Base-by-base conservation (phyloP, 2,113 vertebrate species). In the Actenoides lindsayi region DNA sequence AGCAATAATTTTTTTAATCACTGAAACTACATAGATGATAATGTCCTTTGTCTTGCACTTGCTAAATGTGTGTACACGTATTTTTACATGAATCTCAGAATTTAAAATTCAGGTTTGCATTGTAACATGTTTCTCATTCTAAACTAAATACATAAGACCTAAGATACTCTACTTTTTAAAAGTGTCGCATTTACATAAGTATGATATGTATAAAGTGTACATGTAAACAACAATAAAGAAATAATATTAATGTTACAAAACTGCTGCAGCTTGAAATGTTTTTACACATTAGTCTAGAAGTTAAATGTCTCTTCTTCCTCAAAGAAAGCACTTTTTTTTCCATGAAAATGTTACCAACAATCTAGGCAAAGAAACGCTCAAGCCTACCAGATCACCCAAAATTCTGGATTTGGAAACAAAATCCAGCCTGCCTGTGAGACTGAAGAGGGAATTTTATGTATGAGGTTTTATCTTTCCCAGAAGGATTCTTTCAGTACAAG, bases 341-440 rank as follows among this genome's bases (percentile, higher is more conserved):
- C 37, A 63, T 42, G 4, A 70, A 81, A 70, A 59, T 78, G 0
- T 50, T 50, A 16, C 7, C 37, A 59, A 42, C 56, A 60, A 44
- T 33, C 15, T 28, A 44, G 17, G 20, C 15, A 60, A 27, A 24
- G 28, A 91, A 94, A 73, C 10, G 27, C 19, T 21, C 7, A 53
- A 57, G 14, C 5, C 16, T 67, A 70, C 6, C 18, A 81, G 74
- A 8, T 2, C 1, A 9, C 1, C 0, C 6, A 37, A 68, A 62
- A 37, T 12, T 68, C 44, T 70, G 21, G 4, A 65, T 77, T 86
- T 67, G 3, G 15, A 71, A 70, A 56, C 6, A 80, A 74, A 89
- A 74, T 63, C 14, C 16, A 81, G 39, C 3, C 6, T 4, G 19
- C 54, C 4, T 6, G 10, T 50, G 89, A 51, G 19, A 48, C 5